These are phyloP conservation scores for Lobophora halterata DNA, from an alignment of 2,888 invertebrate genomes.

Conservation along the genomic window DNA sequence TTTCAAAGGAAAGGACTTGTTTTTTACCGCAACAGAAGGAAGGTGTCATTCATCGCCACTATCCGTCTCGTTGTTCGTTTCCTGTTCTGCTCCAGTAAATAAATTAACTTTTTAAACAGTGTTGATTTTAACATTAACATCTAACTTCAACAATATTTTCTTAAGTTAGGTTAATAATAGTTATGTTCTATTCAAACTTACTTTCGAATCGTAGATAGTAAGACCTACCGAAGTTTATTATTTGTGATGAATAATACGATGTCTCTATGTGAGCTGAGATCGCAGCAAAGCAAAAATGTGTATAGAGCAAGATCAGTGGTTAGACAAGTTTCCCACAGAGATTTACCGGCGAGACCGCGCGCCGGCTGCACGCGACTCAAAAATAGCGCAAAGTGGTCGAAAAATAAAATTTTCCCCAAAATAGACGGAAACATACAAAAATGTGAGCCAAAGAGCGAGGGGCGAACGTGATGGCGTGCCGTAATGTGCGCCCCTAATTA, in stretches of 20 bases:
- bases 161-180: too few relatives aligned
- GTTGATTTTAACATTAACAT: conserved; percentile 40
- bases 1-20: conserved; percentile 44
- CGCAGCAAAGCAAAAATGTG: conserved; percentile 34
- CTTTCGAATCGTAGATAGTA: too few relatives aligned
- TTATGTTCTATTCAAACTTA: too few relatives aligned
- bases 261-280: conserved; percentile 27
- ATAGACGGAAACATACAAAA: conserved; percentile 81
- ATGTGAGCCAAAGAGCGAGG: conserved; percentile 76
- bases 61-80: conserved; percentile 70
- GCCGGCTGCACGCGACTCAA: conserved; percentile 78
- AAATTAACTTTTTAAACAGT: conserved; percentile 57
- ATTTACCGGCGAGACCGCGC: conserved; percentile 67
- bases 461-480: conserved; percentile 77
- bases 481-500: conserved; percentile 81
- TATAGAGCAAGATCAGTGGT: conserved; percentile 45
- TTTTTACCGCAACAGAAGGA: conserved; percentile 70
- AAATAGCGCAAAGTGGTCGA: conserved; percentile 79
- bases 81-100: conserved; percentile 58
- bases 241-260: neutral
- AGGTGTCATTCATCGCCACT: conserved; percentile 70
- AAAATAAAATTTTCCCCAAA: conserved; percentile 79
- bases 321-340: conserved; percentile 76
- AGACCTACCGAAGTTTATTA: too few relatives aligned
- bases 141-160: conserved; percentile 10